Conservation (phyloP, 2,113 vertebrate species). For the Chlorocebus sabaeus region DNA sequence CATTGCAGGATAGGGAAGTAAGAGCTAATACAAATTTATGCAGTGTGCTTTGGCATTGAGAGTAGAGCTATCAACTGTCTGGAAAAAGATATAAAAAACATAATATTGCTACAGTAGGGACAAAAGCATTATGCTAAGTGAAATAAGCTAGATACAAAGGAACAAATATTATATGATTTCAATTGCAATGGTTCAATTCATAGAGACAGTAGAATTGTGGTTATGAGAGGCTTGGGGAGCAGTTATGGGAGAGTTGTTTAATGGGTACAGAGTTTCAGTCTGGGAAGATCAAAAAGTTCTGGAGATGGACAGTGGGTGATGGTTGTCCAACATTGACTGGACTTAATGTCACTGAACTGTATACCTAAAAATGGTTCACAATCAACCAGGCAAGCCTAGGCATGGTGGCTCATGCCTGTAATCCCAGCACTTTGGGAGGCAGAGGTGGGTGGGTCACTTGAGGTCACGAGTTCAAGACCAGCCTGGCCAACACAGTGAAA, state of each 20-base stretch:
- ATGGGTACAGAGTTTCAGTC: neutral
- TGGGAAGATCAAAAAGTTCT: neutral
- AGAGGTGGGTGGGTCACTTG: neutral
- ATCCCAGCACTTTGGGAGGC: neutral
- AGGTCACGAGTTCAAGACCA: neutral
- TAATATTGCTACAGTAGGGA: neutral
- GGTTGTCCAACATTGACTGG: neutral
- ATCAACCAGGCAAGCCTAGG: neutral
- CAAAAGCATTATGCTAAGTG: neutral
- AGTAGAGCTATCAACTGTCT: neutral
- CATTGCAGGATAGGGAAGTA: neutral
- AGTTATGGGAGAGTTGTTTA: neutral
- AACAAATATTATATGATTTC: neutral
- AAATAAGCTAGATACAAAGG: neutral
- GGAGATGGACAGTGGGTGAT: neutral
- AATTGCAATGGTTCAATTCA: neutral
- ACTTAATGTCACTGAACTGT: neutral
- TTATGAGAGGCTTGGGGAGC: too few relatives aligned
- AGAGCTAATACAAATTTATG: too few relatives aligned
- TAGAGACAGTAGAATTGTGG: neutral
- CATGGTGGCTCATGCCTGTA: neutral
- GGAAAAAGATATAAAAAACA: neutral
- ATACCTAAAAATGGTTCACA: neutral
- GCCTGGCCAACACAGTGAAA: neutral
- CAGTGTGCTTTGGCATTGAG: neutral